Evolutionary conservation across 2,888 invertebrate genomes (phyloP).

Genomic region (Odontocerum albicorne): DNA sequence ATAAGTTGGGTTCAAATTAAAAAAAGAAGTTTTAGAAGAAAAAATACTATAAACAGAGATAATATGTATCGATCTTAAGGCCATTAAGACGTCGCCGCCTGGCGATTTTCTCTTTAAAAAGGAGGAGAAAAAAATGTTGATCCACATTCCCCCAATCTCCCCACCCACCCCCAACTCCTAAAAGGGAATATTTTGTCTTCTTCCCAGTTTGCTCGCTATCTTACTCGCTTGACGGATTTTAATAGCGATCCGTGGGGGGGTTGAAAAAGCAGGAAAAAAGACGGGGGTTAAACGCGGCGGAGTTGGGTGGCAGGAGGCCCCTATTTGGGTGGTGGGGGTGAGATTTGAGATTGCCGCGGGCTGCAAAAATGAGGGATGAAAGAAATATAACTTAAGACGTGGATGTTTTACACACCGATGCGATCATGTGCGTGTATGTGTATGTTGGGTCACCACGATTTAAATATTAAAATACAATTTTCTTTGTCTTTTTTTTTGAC

Average conservation of each 20-base stretch:
- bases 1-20: too few relatives aligned
- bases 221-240: constrained; percentile 37
- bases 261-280: too few relatives aligned
- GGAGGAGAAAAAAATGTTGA: constrained; percentile 29
- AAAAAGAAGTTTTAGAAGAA: too few relatives aligned
- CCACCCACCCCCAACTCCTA: constrained; percentile 8
- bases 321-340: constrained; percentile 53
- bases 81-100: constrained; percentile 30
- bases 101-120: constrained; percentile 32
- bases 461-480: too few relatives aligned
- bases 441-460: constrained; percentile 42
- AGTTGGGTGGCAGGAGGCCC: constrained; percentile 42
- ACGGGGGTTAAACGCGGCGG: constrained; percentile 3
- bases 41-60: too few relatives aligned
- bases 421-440: constrained; percentile 40
- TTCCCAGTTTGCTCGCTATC: constrained; percentile 32
- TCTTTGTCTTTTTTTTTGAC: too few relatives aligned
- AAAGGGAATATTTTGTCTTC: constrained; percentile 28
- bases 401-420: constrained; percentile 48
- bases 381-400: constrained; percentile 64
- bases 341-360: constrained; percentile 63
- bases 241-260: constrained; percentile 32
- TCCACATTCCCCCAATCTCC: constrained; percentile 23
- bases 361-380: constrained; percentile 65
- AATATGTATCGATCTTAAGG: constrained; percentile 31